Evolutionary conservation across 2,113 vertebrate genomes (phyloP), one percentile per base, ranked within the genome.

Genomic region (Pongo abelii): DNA sequence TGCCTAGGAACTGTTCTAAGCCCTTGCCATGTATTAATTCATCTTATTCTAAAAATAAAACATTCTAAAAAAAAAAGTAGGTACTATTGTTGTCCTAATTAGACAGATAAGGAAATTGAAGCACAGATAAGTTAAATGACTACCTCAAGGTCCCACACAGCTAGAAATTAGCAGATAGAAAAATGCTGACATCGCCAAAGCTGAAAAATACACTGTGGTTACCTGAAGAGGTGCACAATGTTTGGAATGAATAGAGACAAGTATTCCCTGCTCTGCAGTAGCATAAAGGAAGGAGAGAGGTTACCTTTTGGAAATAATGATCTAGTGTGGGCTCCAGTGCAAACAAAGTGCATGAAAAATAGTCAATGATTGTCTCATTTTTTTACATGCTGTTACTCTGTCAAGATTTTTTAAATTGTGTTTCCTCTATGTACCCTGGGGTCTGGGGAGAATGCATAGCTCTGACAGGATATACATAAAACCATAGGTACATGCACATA

Each of bases 331-430:
- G 35, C 13, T 75, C 20, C 46, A 48, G 0, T 43, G 57, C 23
- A 7, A 59, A 78, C 48, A 46, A 64, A 59, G 23, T 1, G 27
- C 18, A 5, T 78, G 74, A 90, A 86, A 87, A 88, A 70, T 14
- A 30, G 20, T 55, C 48, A 61, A 0, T 18, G 87, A 59, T 79
- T 35, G 43, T 89, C 59, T 94, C 40, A 55, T 95, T 90, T 89
- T 81, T 87, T 69, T 55, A 2, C 16, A 59, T 43, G 30, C 69
- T 72, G 81, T 55, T 27, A 30, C 43, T 85, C 30, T 72, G 38
- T 61, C 94, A 92, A 75, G 74, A 83, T 59, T 94, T 85, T 78
- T 27, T 59, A 96, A 78, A 93, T 67, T 25, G 17, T 83, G 32
- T 72, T 97, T 95, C 74, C 57, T 85, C 32, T 67, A 8, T 13